These are phyloP conservation scores for Doris montereyensis DNA, from an alignment of 2,888 invertebrate species.

Conservation along the genomic window DNA sequence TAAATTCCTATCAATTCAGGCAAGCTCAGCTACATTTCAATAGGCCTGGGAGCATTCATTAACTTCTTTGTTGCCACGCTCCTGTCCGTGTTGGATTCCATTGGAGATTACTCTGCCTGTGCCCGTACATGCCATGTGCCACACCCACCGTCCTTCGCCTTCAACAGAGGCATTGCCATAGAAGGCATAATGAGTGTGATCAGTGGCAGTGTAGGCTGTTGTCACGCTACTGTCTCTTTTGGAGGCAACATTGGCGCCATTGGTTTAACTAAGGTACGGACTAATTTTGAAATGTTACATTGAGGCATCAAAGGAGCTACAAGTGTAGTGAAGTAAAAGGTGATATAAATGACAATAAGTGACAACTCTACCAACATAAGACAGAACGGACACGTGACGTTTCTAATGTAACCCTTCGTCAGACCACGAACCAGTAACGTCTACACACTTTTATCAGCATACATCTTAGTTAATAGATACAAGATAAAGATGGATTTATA, in stretches of 20 bases:
- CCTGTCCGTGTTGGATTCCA: constrained; percentile 69
- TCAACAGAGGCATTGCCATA: constrained; percentile 81
- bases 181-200: constrained; percentile 87
- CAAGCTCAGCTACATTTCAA: constrained; percentile 60
- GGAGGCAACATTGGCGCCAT: constrained; percentile 93
- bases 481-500: no score
- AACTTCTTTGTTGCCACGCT: constrained; percentile 62
- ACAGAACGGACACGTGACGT: no score
- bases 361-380: no score
- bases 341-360: no score
- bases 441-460: no score
- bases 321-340: no score
- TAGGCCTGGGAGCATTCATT: constrained; percentile 52
- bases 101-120: constrained; percentile 91
- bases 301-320: no score
- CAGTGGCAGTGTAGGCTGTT: constrained; percentile 87
- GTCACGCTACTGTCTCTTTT: constrained; percentile 90
- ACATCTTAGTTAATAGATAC: no score
- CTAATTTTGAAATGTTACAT: neutral
- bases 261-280: constrained; percentile 84
- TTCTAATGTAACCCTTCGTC: no score
- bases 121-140: constrained; percentile 81
- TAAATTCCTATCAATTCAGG: neutral
- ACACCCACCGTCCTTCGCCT: constrained; percentile 87
- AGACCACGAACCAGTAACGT: no score